Evolutionary conservation across 2,113 vertebrate species (phyloP), one percentile per base, ranked within the genome.

Genomic region (Dissostichus mawsoni): DNA sequence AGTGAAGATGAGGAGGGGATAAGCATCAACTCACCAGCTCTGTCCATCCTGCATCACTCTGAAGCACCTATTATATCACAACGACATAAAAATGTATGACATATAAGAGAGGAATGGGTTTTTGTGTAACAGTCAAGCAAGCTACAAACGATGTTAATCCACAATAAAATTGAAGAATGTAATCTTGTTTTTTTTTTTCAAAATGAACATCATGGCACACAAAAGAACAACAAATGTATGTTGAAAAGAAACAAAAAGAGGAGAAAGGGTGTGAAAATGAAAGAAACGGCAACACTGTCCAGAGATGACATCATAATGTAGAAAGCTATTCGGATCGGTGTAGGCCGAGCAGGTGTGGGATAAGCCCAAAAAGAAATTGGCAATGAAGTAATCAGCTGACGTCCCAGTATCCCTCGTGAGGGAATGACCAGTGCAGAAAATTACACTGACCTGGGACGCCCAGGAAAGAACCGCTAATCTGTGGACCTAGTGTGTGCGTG

Each of bases 51-150:
- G 89, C 92, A 92, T 92, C 90, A 90, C 92, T 63, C 87, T 88
- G 89, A 90, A 89, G 91, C 78, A 93, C 92, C 93, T 92, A 90
- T 89, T 93, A 90, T 65, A 89, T 84, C 88, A 93, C 87, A 91
- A 90, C 64, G 84, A 91, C 90, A 94, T 92, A 90, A 86, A 93
- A 86, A 95, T 85, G 85, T 73, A 71, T 84, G 86, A 92, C 81
- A 91, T 80, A 84, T 86, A 69, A 89, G 64, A 87, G 59, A 86
- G 72, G 84, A 74, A 83, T 59, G 52, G 59, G 73, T 69, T 47
- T 76, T 47, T 73, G 72, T 57, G 12, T 14, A 83, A 75, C 53
- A 84, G 41, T 58, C n/a, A 78, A 71, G 33, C 59, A 80, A 78
- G 41, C 53, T 72, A 61, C 23, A 76, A 59, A 71, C 25, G 44